Evolutionary conservation across 2,797 vertebrate species (phyloP).

Genomic region (Anolis apletophallus): DNA sequence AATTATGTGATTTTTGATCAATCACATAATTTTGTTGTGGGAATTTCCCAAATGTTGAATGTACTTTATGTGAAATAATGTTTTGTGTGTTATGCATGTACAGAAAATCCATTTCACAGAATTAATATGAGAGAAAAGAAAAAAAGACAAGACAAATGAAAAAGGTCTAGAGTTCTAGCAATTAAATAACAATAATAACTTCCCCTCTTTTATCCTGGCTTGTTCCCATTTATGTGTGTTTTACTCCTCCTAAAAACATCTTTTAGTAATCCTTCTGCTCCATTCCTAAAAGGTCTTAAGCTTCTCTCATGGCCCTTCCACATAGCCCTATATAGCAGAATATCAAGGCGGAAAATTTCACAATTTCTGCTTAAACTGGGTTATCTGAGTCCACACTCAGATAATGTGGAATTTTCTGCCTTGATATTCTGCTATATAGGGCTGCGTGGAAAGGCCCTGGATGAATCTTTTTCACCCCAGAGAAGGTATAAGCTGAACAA

Average conservation of each 20-base stretch:
- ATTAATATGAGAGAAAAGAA: not conserved
- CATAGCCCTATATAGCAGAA: too few species aligned
- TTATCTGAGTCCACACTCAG: too few species aligned
- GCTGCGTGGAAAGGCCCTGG: too few species aligned
- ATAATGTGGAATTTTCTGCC: too few species aligned
- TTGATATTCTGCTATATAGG: too few species aligned
- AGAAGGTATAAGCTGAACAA: not conserved
- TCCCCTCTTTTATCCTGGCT: not conserved
- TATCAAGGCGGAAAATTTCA: too few species aligned
- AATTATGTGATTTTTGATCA: too few species aligned
- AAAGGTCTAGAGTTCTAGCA: not conserved
- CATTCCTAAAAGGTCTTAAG: not conserved
- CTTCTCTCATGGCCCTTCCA: too few species aligned
- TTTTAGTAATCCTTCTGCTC: not conserved
- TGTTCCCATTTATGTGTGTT: not conserved
- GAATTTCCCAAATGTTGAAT: not conserved
- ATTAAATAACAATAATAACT: not conserved
- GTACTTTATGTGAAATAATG: not conserved
- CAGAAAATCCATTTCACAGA: not conserved
- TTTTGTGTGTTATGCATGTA: not conserved
- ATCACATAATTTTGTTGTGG: not conserved
- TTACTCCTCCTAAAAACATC: not conserved
- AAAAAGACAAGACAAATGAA: not conserved
- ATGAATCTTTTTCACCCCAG: not conserved
- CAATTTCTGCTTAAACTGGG: too few species aligned